Evolutionary conservation across 92 coral and sea anemone genomes (phyloP).

Genomic region (Zoanthus sociatus): DNA sequence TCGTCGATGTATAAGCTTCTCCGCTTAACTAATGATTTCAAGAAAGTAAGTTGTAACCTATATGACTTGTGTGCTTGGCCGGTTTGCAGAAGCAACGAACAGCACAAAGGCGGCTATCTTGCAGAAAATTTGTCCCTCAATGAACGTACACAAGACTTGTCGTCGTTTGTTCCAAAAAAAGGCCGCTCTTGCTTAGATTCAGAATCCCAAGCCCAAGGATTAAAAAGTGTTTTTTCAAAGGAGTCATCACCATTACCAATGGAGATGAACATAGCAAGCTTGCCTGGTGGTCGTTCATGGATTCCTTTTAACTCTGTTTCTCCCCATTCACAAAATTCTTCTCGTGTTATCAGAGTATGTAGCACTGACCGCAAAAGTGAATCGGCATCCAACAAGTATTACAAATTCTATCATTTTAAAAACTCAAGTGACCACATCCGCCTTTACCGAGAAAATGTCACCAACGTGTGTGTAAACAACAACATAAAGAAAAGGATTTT

Average conservation of each 20-base stretch:
- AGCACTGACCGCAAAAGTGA: constrained; percentile 4
- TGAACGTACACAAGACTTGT: constrained; percentile 15
- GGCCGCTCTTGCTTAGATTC: constrained; percentile 27
- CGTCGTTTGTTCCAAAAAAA: neutral
- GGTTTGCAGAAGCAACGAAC: constrained; percentile 56
- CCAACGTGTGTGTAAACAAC: constrained; percentile 55
- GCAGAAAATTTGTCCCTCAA: constrained; percentile 5
- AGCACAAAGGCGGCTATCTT: constrained; percentile 64
- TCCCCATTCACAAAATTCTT: neutral
- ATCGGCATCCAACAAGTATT: constrained; percentile 55
- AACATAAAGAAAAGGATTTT: constrained; percentile 61
- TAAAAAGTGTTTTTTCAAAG: constrained; percentile 7
- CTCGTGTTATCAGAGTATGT: constrained; percentile 21
- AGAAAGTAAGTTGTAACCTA: neutral
- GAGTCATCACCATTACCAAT: neutral
- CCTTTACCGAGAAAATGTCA: constrained; percentile 78
- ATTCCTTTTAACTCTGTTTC: constrained; percentile 35
- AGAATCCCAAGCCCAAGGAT: constrained; percentile 2
- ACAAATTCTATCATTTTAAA: constrained; percentile 76
- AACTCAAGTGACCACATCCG: constrained; percentile 64
- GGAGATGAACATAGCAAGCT: neutral
- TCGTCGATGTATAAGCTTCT: constrained; percentile 36
- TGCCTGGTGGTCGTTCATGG: constrained; percentile 18
- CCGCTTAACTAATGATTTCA: constrained; percentile 4
- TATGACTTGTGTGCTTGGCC: constrained; percentile 68